These are phyloP conservation scores for Pachycephus smyrnensis DNA, from an alignment of 2,888 invertebrate species.

Conservation along the genomic window DNA sequence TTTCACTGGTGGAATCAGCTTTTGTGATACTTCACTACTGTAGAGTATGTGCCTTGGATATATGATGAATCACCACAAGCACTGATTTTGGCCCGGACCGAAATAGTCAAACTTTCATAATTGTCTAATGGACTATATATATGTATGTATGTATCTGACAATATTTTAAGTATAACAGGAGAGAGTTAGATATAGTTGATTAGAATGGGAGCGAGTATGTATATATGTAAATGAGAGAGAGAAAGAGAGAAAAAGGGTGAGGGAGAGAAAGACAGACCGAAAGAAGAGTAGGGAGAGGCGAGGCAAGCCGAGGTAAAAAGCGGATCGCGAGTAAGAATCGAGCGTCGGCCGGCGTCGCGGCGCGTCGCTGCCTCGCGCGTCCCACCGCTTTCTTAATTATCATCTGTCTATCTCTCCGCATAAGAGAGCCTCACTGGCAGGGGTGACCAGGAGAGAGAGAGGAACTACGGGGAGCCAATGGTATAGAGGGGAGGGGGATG, in stretches of 20 bases:
- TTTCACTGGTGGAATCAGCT: not conserved
- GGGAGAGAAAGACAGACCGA: not conserved
- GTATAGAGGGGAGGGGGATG: constrained; percentile 23
- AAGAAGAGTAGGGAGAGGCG: not conserved
- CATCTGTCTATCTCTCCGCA: constrained; percentile 65
- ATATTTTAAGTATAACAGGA: not conserved
- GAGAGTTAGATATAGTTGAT: not conserved
- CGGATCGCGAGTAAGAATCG: constrained; percentile 8
- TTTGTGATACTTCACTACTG: not conserved
- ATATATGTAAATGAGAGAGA: constrained; percentile 22
- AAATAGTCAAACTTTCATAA: not conserved
- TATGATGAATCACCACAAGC: not conserved
- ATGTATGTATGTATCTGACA: not conserved
- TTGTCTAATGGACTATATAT: not conserved
- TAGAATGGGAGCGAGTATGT: not conserved
- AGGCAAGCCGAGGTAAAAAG: not conserved
- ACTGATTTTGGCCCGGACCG: not conserved
- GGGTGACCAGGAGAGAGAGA: constrained; percentile 31
- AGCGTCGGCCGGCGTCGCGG: constrained; percentile 37
- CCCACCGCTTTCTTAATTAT: constrained; percentile 66
- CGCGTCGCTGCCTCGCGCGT: constrained; percentile 61
- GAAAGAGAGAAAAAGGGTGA: constrained; percentile 20
- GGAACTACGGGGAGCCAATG: constrained; percentile 22
- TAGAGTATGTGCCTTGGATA: not conserved
- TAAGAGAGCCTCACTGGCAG: constrained; percentile 34